These are phyloP conservation scores for Chunga burmeisteri DNA, from an alignment of 2,113 vertebrate species.

Conservation along the genomic window DNA sequence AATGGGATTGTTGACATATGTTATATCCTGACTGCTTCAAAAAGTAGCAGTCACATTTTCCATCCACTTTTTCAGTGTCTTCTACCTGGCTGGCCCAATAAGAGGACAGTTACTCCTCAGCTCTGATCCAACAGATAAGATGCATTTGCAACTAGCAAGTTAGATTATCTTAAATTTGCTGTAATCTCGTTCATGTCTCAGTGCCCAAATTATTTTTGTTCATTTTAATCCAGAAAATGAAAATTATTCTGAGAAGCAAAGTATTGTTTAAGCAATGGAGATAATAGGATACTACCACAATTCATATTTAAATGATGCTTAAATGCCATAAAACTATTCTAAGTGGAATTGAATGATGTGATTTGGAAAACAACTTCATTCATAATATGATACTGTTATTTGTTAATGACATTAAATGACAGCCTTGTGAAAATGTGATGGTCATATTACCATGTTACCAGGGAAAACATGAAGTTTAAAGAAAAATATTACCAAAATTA, in stretches of 20 bases:
- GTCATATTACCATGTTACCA: not conserved
- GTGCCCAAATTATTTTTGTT: not conserved
- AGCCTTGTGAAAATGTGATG: not conserved
- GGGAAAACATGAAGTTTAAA: not conserved
- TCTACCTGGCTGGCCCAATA: not conserved
- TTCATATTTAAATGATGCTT: not conserved
- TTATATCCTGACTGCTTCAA: not conserved
- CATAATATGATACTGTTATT: not conserved
- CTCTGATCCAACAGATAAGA: not conserved
- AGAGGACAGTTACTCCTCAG: not conserved
- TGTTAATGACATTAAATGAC: not conserved
- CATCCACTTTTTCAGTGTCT: not conserved
- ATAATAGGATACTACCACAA: not conserved
- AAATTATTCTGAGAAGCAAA: not conserved
- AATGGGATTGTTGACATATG: not conserved
- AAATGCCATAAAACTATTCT: not conserved
- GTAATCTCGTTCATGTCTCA: not conserved
- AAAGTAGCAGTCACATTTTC: not conserved
- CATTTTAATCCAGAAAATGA: not conserved
- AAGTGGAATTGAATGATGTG: not conserved
- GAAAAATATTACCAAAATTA: not conserved
- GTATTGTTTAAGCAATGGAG: not conserved
- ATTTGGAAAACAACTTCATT: not conserved
- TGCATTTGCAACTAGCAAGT: not conserved
- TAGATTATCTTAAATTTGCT: not conserved